A percentile compares a stretch with the other conserved stretches of the same genome.
These are phyloP conservation scores for Anolis sagrei DNA, from an alignment of 2,113 vertebrate genomes.

Conservation along the genomic window DNA sequence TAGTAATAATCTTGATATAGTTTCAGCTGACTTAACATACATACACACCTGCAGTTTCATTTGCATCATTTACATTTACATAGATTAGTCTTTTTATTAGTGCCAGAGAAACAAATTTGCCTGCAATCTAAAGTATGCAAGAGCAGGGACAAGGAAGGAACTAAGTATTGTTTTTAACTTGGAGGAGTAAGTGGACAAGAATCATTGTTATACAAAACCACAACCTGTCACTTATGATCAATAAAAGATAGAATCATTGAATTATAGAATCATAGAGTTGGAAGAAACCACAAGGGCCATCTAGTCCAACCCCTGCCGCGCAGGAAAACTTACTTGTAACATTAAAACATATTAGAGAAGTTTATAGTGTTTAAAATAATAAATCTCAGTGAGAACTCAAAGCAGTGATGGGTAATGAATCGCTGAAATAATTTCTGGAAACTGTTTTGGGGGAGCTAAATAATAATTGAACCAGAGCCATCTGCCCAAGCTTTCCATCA, in stretches of 20 bases:
- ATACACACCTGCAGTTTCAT: not conserved
- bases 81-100: not conserved
- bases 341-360: no score
- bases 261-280: no score
- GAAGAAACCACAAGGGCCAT: no score
- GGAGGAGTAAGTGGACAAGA: not conserved
- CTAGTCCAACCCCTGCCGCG: no score
- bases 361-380: not conserved
- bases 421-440: not conserved
- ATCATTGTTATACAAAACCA: not conserved
- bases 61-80: not conserved
- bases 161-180: not conserved
- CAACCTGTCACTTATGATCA: not conserved
- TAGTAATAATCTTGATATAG: no score
- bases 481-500: not conserved
- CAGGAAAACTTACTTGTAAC: no score
- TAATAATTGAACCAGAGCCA: not conserved
- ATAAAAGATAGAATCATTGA: not conserved
- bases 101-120: not conserved
- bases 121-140: not conserved
- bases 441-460: not conserved
- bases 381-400: not conserved
- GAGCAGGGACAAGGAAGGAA: not conserved
- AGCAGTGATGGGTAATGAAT: not conserved
- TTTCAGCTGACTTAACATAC: no score